Evolutionary conservation across 2,888 invertebrate genomes (phyloP).

Genomic region (Gonocerus acuteangulatus): DNA sequence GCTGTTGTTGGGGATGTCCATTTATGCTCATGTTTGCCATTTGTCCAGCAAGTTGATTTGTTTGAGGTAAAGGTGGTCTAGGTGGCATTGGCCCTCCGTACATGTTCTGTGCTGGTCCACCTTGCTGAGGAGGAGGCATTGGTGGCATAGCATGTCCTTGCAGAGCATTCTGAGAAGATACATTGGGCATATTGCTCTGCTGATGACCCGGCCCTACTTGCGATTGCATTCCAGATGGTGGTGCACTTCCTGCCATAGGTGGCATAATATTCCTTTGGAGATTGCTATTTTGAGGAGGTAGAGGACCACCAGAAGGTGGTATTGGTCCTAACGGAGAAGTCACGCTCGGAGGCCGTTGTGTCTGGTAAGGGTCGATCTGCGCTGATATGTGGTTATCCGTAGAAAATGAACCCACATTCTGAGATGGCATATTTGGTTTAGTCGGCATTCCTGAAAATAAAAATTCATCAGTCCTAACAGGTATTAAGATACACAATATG

Average conservation of each 20-base stretch:
- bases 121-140: not conserved
- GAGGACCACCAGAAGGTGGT: conserved; percentile 36
- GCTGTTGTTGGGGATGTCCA: conserved; percentile 40
- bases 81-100: not conserved
- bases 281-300: conserved; percentile 25
- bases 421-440: not conserved
- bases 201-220: too few species aligned
- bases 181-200: too few species aligned
- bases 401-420: not conserved
- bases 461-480: not conserved
- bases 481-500: too few species aligned
- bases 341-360: conserved; percentile 19
- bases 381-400: not conserved
- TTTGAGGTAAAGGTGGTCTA: conserved; percentile 4
- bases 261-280: not conserved
- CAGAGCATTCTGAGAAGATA: too few species aligned
- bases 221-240: too few species aligned
- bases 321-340: conserved; percentile 15
- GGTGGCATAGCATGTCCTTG: conserved; percentile 5
- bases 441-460: conserved; percentile 2
- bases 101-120: not conserved
- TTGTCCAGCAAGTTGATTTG: conserved; percentile 42
- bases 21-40: conserved; percentile 45
- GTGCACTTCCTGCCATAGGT: not conserved
- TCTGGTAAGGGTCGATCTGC: not conserved